Base-by-base conservation (phyloP, 2,797 vertebrate genomes). In the Liparis tanakae region DNA sequence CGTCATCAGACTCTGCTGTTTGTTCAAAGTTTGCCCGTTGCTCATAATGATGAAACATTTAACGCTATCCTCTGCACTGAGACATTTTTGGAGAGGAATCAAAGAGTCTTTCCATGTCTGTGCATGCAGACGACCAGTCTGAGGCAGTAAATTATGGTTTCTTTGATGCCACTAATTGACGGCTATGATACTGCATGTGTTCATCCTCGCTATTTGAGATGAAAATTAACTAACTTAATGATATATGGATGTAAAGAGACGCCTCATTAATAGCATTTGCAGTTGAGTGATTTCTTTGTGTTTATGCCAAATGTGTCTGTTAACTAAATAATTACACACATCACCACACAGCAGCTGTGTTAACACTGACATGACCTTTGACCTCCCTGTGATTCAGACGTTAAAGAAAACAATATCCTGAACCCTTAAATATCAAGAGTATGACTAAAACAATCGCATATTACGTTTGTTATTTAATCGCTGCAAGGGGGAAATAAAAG, bases 11-110 rank as follows among this genome's bases (percentile, higher is more conserved):
- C 17, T 50, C 63, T 53, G 14, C 18, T 57, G 44, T 80, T 76
- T 67, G 58, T 56, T 56, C 53, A 79, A 70, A 55, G 41, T 72
- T 76, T 76, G 39, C 41, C 51, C 1, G 51, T 75, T 10, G 58
- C 63, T 72, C 53, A 30, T 72, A 54, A 68, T 67, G 72, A 80
- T 59, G 58, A 63, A 54, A 63, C 68, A 41, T 33, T 71, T 71
- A 58, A 44, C 54, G 58, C 14, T 30, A 6, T 34, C 72, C 50
- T 20, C 56, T 1, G 7, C 22, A 18, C 10, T 17, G 46, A 79
- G 18, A 79, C 56, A 20, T 74, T 34, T 48, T 14, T 41, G 55
- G 30, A 74, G 14, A 50, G 43, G 67, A 74, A 56, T 57, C 41
- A 72, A 67, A 61, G 22, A 18, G 59, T 36, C 10, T 57, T 57